Evolutionary conservation across 2,113 vertebrate genomes (phyloP).

Genomic region (Beaufortia kweichowensis): DNA sequence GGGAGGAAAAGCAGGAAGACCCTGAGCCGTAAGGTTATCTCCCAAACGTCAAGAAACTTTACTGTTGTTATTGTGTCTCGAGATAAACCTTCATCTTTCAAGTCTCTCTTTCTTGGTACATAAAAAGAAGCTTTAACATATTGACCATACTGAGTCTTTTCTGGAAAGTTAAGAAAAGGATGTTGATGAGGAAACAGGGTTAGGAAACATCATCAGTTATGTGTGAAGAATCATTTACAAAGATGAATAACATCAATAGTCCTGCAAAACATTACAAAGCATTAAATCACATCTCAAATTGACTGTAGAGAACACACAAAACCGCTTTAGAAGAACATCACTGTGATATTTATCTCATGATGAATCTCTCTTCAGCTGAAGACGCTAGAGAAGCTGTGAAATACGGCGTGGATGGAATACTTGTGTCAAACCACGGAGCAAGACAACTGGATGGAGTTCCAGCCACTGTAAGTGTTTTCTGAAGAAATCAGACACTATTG

Average conservation of each 20-base stretch:
- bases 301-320: background rate
- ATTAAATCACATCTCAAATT: background rate
- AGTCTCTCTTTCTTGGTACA: slow-evolving; percentile 21
- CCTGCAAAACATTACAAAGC: too few relatives aligned
- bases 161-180: background rate
- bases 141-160: background rate
- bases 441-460: slow-evolving; percentile 81
- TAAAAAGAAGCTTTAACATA: slow-evolving; percentile 15
- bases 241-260: too few relatives aligned
- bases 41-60: slow-evolving; percentile 20
- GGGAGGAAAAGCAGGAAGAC: slow-evolving; percentile 17
- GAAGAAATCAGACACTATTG: slow-evolving; percentile 37
- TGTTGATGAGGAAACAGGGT: too few relatives aligned
- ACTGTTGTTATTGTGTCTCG: slow-evolving; percentile 39
- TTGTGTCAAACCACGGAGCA: slow-evolving; percentile 96
- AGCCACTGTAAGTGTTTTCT: slow-evolving; percentile 70
- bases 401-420: slow-evolving; percentile 84
- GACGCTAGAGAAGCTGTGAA: slow-evolving; percentile 85
- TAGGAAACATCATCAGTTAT: slow-evolving; percentile 4
- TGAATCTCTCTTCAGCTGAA: slow-evolving; percentile 71
- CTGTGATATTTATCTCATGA: slow-evolving; percentile 21
- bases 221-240: slow-evolving; percentile 23
- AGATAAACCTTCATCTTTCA: slow-evolving; percentile 29
- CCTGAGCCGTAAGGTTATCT: slow-evolving; percentile 33
- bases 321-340: background rate